Evolutionary conservation across 1,140 invertebrate genomes (phyloP).

Genomic region (Anthonomus grandis): DNA sequence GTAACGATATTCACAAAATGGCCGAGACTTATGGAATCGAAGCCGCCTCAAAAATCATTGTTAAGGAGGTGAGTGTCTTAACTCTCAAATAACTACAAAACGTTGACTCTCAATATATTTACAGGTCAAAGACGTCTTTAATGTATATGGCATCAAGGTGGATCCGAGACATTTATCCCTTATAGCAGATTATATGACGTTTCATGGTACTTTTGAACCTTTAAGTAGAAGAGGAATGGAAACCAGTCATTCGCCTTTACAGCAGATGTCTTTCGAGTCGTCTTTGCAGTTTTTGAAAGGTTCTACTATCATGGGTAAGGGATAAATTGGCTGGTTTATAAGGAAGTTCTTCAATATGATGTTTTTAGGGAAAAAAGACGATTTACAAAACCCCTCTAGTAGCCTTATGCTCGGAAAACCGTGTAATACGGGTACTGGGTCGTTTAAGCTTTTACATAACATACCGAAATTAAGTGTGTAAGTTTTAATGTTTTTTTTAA

Average conservation of each 20-base stretch:
- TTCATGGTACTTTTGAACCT: constrained; percentile 82
- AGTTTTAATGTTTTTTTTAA: constrained; percentile 3
- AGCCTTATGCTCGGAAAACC: constrained; percentile 84
- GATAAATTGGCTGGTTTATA: constrained; percentile 37
- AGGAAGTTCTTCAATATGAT: no score
- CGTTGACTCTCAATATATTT: constrained; percentile 3
- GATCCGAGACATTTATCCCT: constrained; percentile 90
- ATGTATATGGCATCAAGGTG: constrained; percentile 93
- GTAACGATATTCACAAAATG: constrained; percentile 92
- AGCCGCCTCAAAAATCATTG: constrained; percentile 86
- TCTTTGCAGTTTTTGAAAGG: constrained; percentile 82
- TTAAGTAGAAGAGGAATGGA: constrained; percentile 90
- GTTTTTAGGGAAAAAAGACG: constrained; percentile 63
- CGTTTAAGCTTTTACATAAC: constrained; percentile 53
- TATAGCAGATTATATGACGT: constrained; percentile 98
- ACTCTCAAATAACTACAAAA: not conserved
- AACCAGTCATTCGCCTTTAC: constrained; percentile 83
- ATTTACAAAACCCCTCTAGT: constrained; percentile 82
- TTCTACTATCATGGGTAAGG: constrained; percentile 68
- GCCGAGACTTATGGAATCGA: constrained; percentile 93
- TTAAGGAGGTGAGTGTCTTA: constrained; percentile 52
- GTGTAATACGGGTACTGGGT: constrained; percentile 80
- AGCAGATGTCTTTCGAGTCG: constrained; percentile 98
- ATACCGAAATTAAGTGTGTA: constrained; percentile 4
- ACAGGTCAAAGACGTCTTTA: constrained; percentile 82